Evolutionary conservation across 1,140 invertebrate species (phyloP), one percentile per base, ranked within the genome.

Genomic region (Drosophila equinoxialis): DNA sequence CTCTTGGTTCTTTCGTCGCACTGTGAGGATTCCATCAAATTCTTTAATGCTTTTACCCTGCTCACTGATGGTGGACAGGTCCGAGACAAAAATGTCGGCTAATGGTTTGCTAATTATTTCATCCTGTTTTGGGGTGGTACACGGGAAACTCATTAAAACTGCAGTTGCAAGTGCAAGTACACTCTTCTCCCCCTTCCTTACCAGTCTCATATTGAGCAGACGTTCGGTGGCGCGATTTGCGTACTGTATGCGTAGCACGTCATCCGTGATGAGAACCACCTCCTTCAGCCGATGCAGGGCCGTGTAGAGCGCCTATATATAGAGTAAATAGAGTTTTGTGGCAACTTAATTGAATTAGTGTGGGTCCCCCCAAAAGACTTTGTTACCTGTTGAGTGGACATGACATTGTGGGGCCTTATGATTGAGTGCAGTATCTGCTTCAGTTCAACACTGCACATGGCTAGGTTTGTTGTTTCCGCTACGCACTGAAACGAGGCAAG

Each of bases 191-290:
- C n/a, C 14, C 69, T 73, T 23, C 20, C 87, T 90, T 70, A 92
- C 91, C 91, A 92, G 75, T 55, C 90, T 85, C 91, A 92, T 90
- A 68, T 92, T 91, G 67, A 92, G 82, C 68, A 92, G 79, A 57
- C 91, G 75, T 74, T 92, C 91, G 20, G 91, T 85, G 69, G 90
- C 90, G 66, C 81, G 81, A 62, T 92, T 92, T 54, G 89, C 87
- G 68, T 92, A 92, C 94, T 98, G 96, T 91, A 98, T 95, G 90
- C 95, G 94, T 87, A 96, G 95, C 72, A 96, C 94, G 74, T 96
- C 95, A 91, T 98, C 96, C 33, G 97, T 98, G 55, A 99, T 95
- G 62, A 98, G 95, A 10, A 99, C 95, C 78, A 97, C 94, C 91
- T 98, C 97, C 65, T 95, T 94, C 77, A 96, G 96, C 79, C 95